These are phyloP conservation scores for Porites divaricata DNA, from an alignment of 92 coral and sea anemone genomes.

Conservation along the genomic window DNA sequence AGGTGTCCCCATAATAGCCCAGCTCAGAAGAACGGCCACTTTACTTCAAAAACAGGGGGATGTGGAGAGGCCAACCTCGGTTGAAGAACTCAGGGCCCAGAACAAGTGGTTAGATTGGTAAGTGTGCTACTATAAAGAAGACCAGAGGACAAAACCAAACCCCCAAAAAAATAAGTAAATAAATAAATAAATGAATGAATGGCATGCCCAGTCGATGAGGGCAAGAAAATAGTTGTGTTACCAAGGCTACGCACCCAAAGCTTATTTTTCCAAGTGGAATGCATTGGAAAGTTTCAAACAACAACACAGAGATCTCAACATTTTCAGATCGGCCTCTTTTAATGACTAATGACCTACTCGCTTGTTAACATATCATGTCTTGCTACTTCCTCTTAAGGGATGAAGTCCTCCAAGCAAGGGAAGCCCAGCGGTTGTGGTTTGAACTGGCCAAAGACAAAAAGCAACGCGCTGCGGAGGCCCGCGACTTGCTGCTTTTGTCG, in stretches of 20 bases:
- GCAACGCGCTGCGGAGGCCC: background rate
- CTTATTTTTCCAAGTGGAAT: no score
- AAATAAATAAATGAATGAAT: no score
- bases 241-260: no score
- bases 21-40: background rate
- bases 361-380: background rate
- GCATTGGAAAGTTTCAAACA: no score
- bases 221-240: background rate
- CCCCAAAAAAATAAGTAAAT: no score
- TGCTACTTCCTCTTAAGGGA: background rate
- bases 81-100: background rate
- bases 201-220: background rate
- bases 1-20: background rate
- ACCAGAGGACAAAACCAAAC: no score
- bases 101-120: conserved; percentile 5
- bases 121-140: background rate
- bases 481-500: no score
- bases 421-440: background rate
- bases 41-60: conserved; percentile 3
- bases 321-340: background rate
- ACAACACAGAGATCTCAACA: no score
- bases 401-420: background rate
- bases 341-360: background rate
- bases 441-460: background rate
- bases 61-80: background rate